Evolutionary conservation across 2,888 invertebrate species (phyloP).

Genomic region (Hedya salicella): DNA sequence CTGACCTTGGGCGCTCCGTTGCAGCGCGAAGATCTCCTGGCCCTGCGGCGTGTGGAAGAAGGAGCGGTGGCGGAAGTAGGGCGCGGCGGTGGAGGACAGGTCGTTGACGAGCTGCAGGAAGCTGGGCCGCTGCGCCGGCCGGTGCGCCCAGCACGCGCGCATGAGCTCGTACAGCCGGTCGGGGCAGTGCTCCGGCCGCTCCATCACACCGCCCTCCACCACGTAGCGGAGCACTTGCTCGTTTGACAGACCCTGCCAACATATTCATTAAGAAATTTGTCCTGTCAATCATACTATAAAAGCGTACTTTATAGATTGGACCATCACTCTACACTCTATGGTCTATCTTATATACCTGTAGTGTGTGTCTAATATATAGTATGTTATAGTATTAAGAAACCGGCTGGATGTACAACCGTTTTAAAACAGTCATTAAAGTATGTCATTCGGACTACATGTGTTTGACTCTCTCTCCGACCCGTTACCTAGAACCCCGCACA

Average conservation of each 20-base stretch:
- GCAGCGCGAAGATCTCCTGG: slow-evolving; percentile 82
- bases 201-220: slow-evolving; percentile 96
- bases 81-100: slow-evolving; percentile 87
- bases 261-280: too few species aligned
- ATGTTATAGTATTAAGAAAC: too few species aligned
- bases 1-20: slow-evolving; percentile 65
- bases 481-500: not conserved
- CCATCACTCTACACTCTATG: too few species aligned
- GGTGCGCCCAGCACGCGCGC: slow-evolving; percentile 96
- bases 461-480: too few species aligned
- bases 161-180: slow-evolving; percentile 95
- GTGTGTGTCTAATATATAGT: too few species aligned
- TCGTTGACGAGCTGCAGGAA: slow-evolving; percentile 93
- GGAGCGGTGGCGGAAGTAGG: slow-evolving; percentile 84
- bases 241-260: slow-evolving; percentile 91
- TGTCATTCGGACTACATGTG: too few species aligned
- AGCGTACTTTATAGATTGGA: too few species aligned
- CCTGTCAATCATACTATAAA: too few species aligned
- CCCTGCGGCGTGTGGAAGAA: slow-evolving; percentile 88
- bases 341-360: too few species aligned
- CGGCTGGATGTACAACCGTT: too few species aligned
- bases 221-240: slow-evolving; percentile 97
- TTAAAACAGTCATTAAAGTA: too few species aligned
- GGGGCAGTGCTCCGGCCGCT: slow-evolving; percentile 97
- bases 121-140: slow-evolving; percentile 90